A percentile compares a stretch with the other conserved stretches of the same genome.
These are phyloP conservation scores for Cromileptes altivelis DNA, from an alignment of 2,113 vertebrate species.

Conservation along the genomic window DNA sequence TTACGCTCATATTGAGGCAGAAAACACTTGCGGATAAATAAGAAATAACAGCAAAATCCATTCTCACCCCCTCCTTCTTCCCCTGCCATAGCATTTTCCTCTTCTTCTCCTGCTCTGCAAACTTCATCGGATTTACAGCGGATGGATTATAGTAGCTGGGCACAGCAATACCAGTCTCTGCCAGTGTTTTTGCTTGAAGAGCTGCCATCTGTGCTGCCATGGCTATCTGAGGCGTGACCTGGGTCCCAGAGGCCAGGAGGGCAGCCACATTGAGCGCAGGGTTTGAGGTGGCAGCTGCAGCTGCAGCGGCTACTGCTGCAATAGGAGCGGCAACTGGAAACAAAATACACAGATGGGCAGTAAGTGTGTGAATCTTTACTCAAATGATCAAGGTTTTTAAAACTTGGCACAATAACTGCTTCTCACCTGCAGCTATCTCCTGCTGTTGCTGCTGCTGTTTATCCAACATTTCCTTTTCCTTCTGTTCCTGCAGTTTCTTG, in stretches of 20 bases:
- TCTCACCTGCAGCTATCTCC: conserved; percentile 91
- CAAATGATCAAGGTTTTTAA: neutral
- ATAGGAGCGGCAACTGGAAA: conserved; percentile 69
- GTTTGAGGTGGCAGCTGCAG: conserved; percentile 79
- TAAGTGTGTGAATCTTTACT: neutral
- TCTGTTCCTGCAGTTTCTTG: conserved; percentile 97
- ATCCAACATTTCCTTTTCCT: conserved; percentile 97
- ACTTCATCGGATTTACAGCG: conserved; percentile 97
- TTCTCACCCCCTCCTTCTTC: conserved; percentile 97
- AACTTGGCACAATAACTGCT: neutral
- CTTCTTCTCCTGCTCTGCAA: conserved; percentile 98
- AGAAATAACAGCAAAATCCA: neutral
- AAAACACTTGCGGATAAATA: neutral
- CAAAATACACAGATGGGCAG: conserved; percentile 12
- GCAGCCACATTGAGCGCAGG: conserved; percentile 96
- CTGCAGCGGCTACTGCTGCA: conserved; percentile 53
- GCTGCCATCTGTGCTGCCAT: conserved; percentile 99
- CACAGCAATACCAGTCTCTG: conserved; percentile 98
- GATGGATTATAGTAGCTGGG: conserved; percentile 98
- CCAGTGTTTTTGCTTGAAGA: conserved; percentile 95
- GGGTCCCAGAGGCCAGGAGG: conserved; percentile 95
- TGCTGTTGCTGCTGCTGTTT: conserved; percentile 94
- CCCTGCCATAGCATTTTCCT: conserved; percentile 98
- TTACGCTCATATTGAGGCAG: neutral
- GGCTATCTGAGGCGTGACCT: conserved; percentile 98